Evolutionary conservation across 2,113 vertebrate genomes (phyloP).

Genomic region (Zosterops pallidus): DNA sequence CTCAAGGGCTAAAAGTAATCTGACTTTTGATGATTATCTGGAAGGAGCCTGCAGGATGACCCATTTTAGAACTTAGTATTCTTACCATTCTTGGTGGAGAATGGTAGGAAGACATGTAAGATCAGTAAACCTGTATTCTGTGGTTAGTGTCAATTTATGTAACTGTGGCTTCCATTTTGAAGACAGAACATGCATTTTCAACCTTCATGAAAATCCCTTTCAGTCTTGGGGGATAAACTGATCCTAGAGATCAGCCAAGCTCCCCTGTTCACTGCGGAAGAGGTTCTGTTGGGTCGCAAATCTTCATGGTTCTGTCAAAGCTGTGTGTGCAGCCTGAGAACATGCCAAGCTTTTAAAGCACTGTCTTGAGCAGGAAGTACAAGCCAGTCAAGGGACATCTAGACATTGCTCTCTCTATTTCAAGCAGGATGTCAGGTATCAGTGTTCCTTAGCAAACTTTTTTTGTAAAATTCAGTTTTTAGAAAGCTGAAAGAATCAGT

Average conservation of each 20-base stretch:
- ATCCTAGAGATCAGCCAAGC: background rate
- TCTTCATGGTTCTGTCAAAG: background rate
- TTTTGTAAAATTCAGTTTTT: rapidly evolving
- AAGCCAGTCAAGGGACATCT: background rate
- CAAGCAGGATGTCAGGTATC: background rate
- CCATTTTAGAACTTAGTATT: background rate
- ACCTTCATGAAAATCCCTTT: background rate
- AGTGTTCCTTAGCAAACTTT: background rate
- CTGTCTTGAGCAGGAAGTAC: background rate
- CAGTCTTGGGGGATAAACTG: background rate
- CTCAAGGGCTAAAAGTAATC: background rate
- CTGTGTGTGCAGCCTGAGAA: background rate
- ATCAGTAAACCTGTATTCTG: background rate
- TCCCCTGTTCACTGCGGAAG: background rate
- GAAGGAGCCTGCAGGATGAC: background rate
- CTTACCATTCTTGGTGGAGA: background rate
- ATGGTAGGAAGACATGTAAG: background rate
- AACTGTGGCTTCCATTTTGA: background rate
- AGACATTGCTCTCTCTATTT: background rate
- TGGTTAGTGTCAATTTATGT: background rate
- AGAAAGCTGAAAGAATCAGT: background rate
- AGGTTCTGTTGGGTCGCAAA: background rate
- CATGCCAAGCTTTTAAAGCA: background rate
- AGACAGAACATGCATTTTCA: background rate
- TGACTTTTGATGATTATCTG: background rate